phyloP scores from a whole-genome alignment of 2,888 invertebrate species.

The Globia sparganii region DNA sequence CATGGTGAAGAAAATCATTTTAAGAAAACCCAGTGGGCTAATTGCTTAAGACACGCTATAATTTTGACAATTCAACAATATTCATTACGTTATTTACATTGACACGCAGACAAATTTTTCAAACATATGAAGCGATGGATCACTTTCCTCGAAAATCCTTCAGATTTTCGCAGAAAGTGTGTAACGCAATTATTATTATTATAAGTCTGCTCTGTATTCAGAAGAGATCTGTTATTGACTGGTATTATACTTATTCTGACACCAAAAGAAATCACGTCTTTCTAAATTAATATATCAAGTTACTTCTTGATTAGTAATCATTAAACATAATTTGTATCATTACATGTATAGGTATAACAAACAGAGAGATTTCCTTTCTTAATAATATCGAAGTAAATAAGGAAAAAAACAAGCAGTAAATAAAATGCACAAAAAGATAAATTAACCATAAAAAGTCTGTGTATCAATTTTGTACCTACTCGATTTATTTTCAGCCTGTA shows the following conservation, averaged over 20 bases:
- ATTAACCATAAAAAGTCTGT: conserved; percentile 8
- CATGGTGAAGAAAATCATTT: neutral
- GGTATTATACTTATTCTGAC: neutral
- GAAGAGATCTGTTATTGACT: neutral
- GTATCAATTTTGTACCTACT: conserved; percentile 19
- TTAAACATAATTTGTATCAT: neutral
- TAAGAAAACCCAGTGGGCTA: neutral
- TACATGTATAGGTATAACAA: neutral
- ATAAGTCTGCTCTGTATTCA: neutral
- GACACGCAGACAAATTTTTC: neutral
- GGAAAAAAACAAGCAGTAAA: neutral
- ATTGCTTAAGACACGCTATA: neutral
- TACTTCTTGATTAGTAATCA: neutral
- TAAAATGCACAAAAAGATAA: conserved; percentile 4
- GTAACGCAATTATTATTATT: too few relatives aligned
- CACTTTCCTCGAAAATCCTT: neutral
- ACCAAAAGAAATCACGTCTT: neutral
- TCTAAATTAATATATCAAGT: neutral
- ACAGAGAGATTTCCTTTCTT: neutral
- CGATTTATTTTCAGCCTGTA: conserved; percentile 16
- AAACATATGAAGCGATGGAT: neutral
- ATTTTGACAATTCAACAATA: neutral
- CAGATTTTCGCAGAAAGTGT: neutral
- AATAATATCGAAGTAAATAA: conserved; percentile 7
- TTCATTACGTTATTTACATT: neutral